Percentiles rank a stretch among this genome's conserved stretches.
Evolutionary conservation across 2,888 invertebrate species (phyloP).

Genomic region (Achlya flavicornis): DNA sequence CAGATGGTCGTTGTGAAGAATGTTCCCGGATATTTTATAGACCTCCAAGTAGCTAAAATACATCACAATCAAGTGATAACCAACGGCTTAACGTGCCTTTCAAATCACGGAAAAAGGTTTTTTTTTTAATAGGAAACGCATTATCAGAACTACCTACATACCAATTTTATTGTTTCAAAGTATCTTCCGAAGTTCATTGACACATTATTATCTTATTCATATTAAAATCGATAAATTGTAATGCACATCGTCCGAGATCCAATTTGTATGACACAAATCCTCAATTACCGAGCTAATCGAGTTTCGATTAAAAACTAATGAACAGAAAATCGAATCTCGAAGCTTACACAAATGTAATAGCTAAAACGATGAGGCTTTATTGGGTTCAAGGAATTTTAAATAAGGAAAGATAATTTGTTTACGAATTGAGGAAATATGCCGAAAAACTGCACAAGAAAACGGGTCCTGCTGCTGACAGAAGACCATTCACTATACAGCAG

Average conservation of each 20-base stretch:
- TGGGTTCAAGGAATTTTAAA: background rate
- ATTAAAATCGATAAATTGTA: slow-evolving; percentile 1
- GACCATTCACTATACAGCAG: no score
- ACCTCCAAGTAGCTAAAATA: no score
- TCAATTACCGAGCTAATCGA: slow-evolving; percentile 1
- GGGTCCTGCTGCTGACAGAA: no score
- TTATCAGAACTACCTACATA: no score
- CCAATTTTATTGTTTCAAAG: no score
- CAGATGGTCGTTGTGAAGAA: no score
- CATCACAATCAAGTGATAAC: no score
- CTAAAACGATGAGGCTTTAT: background rate
- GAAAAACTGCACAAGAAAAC: no score
- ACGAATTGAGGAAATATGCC: background rate
- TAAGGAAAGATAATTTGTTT: background rate
- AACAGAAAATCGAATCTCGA: background rate
- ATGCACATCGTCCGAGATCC: background rate
- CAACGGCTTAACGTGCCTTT: no score
- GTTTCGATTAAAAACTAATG: background rate
- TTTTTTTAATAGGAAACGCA: no score
- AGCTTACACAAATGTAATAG: background rate
- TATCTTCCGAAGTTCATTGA: background rate
- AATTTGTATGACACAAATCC: slow-evolving; percentile 2
- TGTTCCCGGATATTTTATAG: no score
- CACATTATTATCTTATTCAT: background rate
- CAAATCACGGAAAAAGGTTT: no score